These are phyloP conservation scores for Pollenia angustigena DNA, from an alignment of 2,888 invertebrate species.

Conservation along the genomic window DNA sequence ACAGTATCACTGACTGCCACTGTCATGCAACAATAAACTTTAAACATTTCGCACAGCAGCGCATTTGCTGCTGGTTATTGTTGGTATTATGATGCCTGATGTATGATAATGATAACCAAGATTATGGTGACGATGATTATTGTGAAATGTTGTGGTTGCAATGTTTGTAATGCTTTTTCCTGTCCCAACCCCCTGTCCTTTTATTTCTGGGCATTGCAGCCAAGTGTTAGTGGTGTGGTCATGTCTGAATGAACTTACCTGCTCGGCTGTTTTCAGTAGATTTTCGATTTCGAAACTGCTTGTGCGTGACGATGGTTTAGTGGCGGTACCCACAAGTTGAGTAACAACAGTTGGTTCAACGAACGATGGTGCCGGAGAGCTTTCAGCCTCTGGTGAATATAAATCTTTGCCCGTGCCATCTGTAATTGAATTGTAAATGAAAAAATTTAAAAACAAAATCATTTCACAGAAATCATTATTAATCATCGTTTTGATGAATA, in stretches of 20 bases:
- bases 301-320: slow-evolving; percentile 91
- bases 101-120: slow-evolving; percentile 55
- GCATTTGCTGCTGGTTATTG: neutral
- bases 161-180: slow-evolving; percentile 35
- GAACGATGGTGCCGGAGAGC: slow-evolving; percentile 85
- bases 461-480: neutral
- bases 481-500: slow-evolving; percentile 20
- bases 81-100: slow-evolving; percentile 26
- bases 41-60: slow-evolving; percentile 19
- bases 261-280: slow-evolving; percentile 89
- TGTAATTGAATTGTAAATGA: slow-evolving; percentile 61
- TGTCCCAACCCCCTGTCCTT: slow-evolving; percentile 1
- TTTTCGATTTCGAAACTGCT: slow-evolving; percentile 98
- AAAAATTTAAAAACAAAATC: too few species aligned
- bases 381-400: slow-evolving; percentile 88
- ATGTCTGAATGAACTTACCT: slow-evolving; percentile 84
- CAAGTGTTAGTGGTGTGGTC: slow-evolving; percentile 39
- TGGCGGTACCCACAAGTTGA: slow-evolving; percentile 72
- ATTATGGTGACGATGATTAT: slow-evolving; percentile 57
- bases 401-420: slow-evolving; percentile 89
- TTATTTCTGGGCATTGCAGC: slow-evolving; percentile 24
- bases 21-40: slow-evolving; percentile 39
- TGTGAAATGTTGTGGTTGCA: slow-evolving; percentile 56
- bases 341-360: slow-evolving; percentile 80
- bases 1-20: neutral